Evolutionary conservation across 2,888 invertebrate genomes (phyloP), one percentile per base, ranked within the genome.

Genomic region (Pammene aurita): DNA sequence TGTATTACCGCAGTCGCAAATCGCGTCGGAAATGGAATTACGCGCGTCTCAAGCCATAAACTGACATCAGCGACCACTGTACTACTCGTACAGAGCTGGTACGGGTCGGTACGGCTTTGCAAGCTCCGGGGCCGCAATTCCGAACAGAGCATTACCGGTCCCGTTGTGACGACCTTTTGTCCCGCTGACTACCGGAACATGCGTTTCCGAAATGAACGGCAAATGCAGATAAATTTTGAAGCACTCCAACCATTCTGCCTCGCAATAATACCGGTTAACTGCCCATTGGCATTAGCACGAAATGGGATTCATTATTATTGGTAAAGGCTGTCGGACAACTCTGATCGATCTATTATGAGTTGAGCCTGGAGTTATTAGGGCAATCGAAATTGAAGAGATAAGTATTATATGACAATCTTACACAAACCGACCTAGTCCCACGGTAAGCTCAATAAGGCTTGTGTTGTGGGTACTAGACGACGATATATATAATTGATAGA

Each of bases 151-250:
- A 85, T 87, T 85, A 84, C 84, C 84, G 75, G 73, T 75, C 75
- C 74, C 72, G 75, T 78, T 78, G 80, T 81, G 84, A 78, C 80
- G 83, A 85, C 83, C 87, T 87, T 88, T 88, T 88, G 87, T 88
- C 74, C 77, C 79, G 76, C 76, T 76, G 77, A 71, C 77, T 75
- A 78, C 78, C 84, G 84, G 83, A 84, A 83, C 79, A 81, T 78
- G 81, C 80, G 81, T 81, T 84, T 83, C 80, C 80, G 83, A 84
- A 84, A 80, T 75, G 78, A 84, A 83, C 84, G 80, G 82, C 82
- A 82, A 89, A 86, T 85, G 83, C 80, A 81, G 82, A 87, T 88
- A 84, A 84, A 88, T 85, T 82, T 78, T 75, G 78, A 77, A 82
- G 76, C 74, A 72, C 77, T 78, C 75, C 76, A 62, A 69, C 66